Evolutionary conservation across 2,113 vertebrate genomes (phyloP), one percentile per base, ranked within the genome.

Genomic region (Salvelinus fontinalis): DNA sequence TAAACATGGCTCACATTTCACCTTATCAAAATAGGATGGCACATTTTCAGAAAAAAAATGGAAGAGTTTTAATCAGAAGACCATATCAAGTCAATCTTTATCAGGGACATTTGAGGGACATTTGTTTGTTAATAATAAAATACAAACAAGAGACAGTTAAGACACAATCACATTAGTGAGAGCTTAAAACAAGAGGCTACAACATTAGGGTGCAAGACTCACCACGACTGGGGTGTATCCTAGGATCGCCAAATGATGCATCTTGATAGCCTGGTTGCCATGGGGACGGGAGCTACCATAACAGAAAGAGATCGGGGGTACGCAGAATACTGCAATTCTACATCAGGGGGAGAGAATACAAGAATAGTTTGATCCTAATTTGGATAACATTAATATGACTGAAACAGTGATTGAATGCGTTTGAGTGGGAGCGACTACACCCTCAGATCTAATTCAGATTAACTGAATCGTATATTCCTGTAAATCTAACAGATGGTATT

Each of bases 221-320:
- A 99, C 97, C 96, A 96, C 68, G 59, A 96, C 87, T 6, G 95
- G 93, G 8, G 81, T 51, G 70, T 95, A 99, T 64, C 96, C 97
- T 88, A 97, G 90, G 67, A 86, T 82, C 81, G 80, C 92, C 73
- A 99, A 92, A 82, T 98, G 96, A 5, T 95, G 91, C 29, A 92
- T 86, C 89, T 94, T 97, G 78, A 95, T 11, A n/a, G 94, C 95
- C 73, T 96, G 62, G 5, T 24, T 86, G 26, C 95, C 96, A n/a
- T 88, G 87, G 20, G 94, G 95, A 5, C 93, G 92, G 0, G 22
- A 82, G 6, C 94, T 94, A 14, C 91, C 92, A 57, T 92, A 78
- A 81, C 96, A 97, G 81, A 97, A 95, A 0, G 78, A 69, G 81
- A 89, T 90, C 0, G 4, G 4, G 8, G 89, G 77, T 39, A 88